Percentiles rank a stretch among this genome's conserved stretches.
Evolutionary conservation across 2,113 vertebrate genomes (phyloP).

Genomic region (Polypterus senegalus): DNA sequence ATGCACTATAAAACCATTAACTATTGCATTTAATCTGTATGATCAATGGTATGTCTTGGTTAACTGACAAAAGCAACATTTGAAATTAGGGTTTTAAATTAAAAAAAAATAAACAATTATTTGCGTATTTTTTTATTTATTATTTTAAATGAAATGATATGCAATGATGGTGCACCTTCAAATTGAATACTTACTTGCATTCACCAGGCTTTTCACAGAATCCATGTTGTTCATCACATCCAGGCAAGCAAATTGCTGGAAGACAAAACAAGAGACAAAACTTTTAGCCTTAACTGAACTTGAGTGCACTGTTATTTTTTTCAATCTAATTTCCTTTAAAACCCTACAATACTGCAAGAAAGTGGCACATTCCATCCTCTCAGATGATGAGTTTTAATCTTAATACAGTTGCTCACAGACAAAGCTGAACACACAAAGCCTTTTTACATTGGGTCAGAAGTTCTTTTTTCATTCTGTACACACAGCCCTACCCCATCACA

Average conservation of each 20-base stretch:
- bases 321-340: no score
- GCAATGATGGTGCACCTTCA: no score
- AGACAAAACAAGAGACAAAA: slow-evolving; percentile 24
- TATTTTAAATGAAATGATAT: no score
- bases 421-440: slow-evolving; percentile 75
- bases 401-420: slow-evolving; percentile 76
- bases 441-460: slow-evolving; percentile 93
- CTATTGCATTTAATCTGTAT: no score
- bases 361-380: neutral
- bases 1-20: no score
- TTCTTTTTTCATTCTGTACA: slow-evolving; percentile 81
- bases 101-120: no score
- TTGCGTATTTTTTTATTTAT: no score
- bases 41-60: no score
- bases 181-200: slow-evolving; percentile 81
- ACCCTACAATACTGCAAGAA: no score
- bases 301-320: neutral
- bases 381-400: slow-evolving; percentile 57
- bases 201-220: slow-evolving; percentile 92
- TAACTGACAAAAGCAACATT: no score
- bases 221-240: slow-evolving; percentile 89
- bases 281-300: slow-evolving; percentile 15
- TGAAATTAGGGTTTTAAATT: no score
- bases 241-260: slow-evolving; percentile 86
- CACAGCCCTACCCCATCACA: slow-evolving; percentile 78